Evolutionary conservation across 2,113 vertebrate genomes (phyloP).

Genomic region (Sclerurus mexicanus): DNA sequence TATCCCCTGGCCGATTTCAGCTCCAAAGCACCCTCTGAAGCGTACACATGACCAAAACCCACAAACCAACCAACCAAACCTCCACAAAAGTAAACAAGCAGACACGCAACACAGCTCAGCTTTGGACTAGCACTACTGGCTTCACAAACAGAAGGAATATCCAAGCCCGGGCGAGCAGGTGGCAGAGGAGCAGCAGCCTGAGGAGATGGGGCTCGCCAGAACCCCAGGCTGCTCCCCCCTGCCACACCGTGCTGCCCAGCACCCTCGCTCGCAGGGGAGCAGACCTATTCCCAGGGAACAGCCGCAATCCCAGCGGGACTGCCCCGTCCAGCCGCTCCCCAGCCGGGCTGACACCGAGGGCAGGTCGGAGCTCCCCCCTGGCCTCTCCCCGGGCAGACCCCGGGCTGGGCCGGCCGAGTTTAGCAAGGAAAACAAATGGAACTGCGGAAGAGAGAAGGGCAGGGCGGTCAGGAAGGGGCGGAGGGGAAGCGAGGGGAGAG

Average conservation of each 20-base stretch:
- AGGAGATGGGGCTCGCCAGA: neutral
- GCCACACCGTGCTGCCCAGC: neutral
- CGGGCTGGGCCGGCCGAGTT: neutral
- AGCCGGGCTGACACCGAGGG: neutral
- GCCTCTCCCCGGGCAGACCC: neutral
- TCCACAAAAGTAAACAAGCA: neutral
- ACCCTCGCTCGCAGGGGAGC: neutral
- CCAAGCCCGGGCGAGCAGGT: neutral
- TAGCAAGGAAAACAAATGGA: neutral
- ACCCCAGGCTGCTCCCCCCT: neutral
- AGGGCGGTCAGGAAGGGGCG: neutral
- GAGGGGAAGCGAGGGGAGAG: neutral
- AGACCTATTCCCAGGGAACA: neutral
- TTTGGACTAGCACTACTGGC: neutral
- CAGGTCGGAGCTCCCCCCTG: neutral
- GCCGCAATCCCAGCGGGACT: neutral
- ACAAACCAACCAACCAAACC: fast-evolving
- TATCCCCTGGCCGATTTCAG: neutral
- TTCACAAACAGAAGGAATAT: neutral
- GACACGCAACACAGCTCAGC: neutral
- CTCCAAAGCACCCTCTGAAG: neutral
- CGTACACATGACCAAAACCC: fast-evolving
- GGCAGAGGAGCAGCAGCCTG: neutral
- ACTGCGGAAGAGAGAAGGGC: neutral
- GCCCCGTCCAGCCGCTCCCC: neutral